These are phyloP conservation scores for Chamaetylas fuelleborni DNA, from an alignment of 2,113 vertebrate genomes.

Conservation along the genomic window DNA sequence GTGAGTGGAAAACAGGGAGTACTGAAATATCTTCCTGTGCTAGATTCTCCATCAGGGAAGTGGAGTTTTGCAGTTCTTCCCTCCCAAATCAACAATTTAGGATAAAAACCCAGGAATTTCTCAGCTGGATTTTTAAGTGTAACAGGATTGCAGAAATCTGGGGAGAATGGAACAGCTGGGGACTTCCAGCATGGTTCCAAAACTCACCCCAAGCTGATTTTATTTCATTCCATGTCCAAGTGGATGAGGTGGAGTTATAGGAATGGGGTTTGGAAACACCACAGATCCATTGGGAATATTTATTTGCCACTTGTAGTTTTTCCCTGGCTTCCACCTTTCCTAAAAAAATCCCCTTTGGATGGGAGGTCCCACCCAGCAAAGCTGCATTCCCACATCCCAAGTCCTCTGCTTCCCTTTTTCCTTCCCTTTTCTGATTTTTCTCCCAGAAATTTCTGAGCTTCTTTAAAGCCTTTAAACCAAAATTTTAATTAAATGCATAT, in stretches of 20 bases:
- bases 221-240: too few species aligned
- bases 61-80: background rate
- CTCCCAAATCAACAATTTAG: background rate
- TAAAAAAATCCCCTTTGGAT: background rate
- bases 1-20: background rate
- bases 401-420: background rate
- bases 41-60: fast-evolving
- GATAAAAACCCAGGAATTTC: background rate
- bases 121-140: background rate
- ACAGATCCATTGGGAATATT: background rate
- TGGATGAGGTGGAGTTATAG: background rate
- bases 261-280: background rate
- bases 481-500: background rate
- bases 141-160: background rate
- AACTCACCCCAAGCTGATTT: background rate
- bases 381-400: background rate
- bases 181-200: background rate
- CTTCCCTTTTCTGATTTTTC: background rate
- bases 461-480: background rate
- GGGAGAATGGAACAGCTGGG: background rate
- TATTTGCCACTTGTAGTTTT: background rate
- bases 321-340: background rate
- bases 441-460: background rate
- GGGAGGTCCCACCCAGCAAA: background rate
- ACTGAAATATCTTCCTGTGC: background rate